Conservation (phyloP, 2,113 vertebrate species). For the Aptenodytes forsteri region DNA sequence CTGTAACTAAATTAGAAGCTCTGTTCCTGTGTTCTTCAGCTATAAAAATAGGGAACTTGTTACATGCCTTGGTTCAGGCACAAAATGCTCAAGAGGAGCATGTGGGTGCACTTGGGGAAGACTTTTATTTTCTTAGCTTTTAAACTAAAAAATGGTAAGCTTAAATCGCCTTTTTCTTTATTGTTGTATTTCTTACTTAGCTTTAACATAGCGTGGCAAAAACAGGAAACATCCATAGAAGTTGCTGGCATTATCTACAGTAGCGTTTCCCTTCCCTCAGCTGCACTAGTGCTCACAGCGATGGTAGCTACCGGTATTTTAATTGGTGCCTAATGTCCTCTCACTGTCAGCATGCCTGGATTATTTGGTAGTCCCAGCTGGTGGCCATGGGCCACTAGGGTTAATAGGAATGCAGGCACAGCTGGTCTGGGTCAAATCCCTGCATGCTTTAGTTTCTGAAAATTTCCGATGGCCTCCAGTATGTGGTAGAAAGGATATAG, state of each 20-base stretch:
- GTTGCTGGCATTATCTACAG: neutral
- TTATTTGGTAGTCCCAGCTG: neutral
- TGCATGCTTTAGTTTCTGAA: neutral
- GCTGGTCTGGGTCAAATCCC: neutral
- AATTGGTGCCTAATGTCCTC: neutral
- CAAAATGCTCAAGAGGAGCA: neutral
- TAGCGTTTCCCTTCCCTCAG: neutral
- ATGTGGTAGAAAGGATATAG: neutral
- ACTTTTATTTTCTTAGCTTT: neutral
- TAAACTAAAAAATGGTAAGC: neutral
- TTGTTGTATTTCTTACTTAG: neutral
- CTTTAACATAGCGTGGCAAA: neutral
- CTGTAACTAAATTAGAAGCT: constrained; percentile 8
- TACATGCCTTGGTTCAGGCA: neutral
- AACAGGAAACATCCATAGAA: neutral
- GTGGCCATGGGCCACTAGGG: neutral
- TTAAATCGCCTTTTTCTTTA: neutral
- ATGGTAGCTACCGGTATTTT: neutral
- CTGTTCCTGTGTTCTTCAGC: constrained; percentile 3
- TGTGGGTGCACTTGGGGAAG: neutral
- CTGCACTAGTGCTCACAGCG: neutral
- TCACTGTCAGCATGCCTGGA: neutral
- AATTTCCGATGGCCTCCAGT: neutral
- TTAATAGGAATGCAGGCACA: neutral
- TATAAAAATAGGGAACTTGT: constrained; percentile 31